These are phyloP conservation scores for Sipha maydis DNA, from an alignment of 2,888 invertebrate species.

Conservation along the genomic window DNA sequence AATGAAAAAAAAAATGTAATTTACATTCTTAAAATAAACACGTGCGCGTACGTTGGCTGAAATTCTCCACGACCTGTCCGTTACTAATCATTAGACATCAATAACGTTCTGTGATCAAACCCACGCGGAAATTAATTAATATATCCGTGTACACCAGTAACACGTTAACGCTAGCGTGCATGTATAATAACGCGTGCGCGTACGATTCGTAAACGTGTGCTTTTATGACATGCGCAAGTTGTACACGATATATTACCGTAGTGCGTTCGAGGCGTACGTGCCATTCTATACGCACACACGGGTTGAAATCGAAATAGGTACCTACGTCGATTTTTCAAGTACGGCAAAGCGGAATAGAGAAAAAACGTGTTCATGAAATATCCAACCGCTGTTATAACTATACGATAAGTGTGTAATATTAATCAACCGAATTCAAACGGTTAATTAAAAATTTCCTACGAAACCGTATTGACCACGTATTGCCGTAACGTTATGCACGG, in stretches of 20 bases:
- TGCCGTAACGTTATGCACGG: background rate
- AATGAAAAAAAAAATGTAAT: background rate
- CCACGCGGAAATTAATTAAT: constrained; percentile 8
- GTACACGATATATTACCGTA: background rate
- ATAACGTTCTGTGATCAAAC: constrained; percentile 23
- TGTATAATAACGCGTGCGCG: background rate
- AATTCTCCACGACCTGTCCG: background rate
- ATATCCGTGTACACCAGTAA: background rate
- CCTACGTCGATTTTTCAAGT: background rate
- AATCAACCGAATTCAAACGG: background rate
- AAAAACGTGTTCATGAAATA: background rate
- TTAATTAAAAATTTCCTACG: constrained; percentile 1
- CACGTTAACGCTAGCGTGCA: background rate
- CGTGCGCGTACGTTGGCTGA: background rate
- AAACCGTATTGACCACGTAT: background rate
- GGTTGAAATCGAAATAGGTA: too few species aligned
- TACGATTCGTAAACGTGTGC: background rate
- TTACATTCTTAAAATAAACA: background rate
- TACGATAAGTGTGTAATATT: background rate
- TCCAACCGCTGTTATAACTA: background rate
- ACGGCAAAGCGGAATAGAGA: background rate
- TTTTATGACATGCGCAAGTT: background rate
- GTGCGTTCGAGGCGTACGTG: background rate
- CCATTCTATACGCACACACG: too few species aligned
- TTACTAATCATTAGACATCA: constrained; percentile 1